These are phyloP conservation scores for Tineola bisselliella DNA, from an alignment of 2,888 invertebrate genomes.

Conservation along the genomic window DNA sequence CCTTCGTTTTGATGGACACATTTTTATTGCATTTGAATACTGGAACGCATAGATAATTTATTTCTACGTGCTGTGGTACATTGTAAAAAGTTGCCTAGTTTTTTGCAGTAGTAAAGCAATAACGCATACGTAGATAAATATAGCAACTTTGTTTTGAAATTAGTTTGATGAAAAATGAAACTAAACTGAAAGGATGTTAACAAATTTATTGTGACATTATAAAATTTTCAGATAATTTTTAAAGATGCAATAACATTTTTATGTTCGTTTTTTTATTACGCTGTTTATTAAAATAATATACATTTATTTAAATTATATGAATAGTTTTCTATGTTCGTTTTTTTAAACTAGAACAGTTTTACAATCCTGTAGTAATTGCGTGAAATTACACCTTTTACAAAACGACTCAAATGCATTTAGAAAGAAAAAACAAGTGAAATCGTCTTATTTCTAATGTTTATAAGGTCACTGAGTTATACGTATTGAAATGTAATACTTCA, in stretches of 20 bases:
- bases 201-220: too few relatives aligned
- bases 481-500: background rate
- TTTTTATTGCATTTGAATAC: background rate
- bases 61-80: background rate
- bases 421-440: constrained; percentile 6
- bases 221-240: too few relatives aligned
- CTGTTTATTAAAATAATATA: background rate
- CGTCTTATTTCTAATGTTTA: background rate
- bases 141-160: too few relatives aligned
- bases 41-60: background rate
- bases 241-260: too few relatives aligned
- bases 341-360: background rate
- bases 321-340: background rate
- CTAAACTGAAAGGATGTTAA: too few relatives aligned
- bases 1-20: background rate
- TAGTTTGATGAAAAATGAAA: too few relatives aligned
- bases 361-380: background rate
- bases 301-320: background rate
- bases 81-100: background rate
- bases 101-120: background rate
- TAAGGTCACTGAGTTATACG: background rate
- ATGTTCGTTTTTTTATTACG: too few relatives aligned
- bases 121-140: too few relatives aligned
- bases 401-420: background rate
- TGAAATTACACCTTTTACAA: background rate